phyloP scores from a whole-genome alignment of 2,797 vertebrate genomes.

The Avahi laniger region DNA sequence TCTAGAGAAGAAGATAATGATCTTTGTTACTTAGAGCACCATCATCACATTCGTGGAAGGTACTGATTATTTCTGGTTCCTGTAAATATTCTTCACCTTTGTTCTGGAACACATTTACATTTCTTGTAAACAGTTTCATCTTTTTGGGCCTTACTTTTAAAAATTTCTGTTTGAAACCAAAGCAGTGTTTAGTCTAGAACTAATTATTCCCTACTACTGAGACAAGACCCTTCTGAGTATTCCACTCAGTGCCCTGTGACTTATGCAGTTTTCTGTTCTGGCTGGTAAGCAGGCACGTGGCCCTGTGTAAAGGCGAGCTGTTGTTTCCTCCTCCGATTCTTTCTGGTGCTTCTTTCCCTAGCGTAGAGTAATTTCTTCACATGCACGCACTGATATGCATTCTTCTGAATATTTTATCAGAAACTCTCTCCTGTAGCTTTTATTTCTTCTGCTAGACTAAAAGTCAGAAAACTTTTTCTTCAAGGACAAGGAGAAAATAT shows the following conservation, averaged over 20 bases:
- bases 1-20: not conserved
- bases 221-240: not conserved
- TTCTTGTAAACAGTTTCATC: not conserved
- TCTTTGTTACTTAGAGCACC: not conserved
- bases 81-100: not conserved
- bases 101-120: not conserved
- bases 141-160: not conserved
- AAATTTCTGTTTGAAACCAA: not conserved
- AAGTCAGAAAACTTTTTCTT: not conserved
- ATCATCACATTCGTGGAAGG: not conserved
- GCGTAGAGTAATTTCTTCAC: not conserved
- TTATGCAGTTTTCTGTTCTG: not conserved
- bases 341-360: not conserved
- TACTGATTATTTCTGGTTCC: not conserved
- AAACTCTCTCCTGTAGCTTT: not conserved
- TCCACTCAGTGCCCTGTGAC: not conserved
- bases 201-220: not conserved
- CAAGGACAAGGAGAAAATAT: not conserved
- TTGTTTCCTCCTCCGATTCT: not conserved
- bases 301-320: not conserved
- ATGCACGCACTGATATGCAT: not conserved
- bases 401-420: not conserved
- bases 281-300: not conserved
- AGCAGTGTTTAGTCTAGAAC: not conserved
- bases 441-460: not conserved